Percentiles rank a stretch among this genome's conserved stretches.
Evolutionary conservation across 2,113 vertebrate species (phyloP).

Genomic region (Petaurus breviceps): DNA sequence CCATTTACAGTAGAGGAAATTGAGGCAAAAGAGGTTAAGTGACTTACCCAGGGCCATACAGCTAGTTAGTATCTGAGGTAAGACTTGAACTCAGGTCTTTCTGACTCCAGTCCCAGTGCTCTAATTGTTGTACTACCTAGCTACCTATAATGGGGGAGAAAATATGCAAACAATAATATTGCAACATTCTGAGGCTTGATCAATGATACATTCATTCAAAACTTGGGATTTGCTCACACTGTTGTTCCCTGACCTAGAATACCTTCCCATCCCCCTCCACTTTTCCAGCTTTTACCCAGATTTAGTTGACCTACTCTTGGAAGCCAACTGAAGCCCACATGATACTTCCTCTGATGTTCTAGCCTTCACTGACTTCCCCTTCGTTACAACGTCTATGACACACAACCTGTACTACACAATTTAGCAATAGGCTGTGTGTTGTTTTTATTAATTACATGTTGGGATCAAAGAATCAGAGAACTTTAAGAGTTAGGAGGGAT

Average conservation of each 20-base stretch:
- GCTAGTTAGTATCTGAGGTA: neutral
- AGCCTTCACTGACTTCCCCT: neutral
- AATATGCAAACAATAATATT: neutral
- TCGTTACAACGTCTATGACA: neutral
- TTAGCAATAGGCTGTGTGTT: neutral
- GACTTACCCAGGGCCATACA: neutral
- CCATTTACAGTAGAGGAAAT: neutral
- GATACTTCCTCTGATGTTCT: neutral
- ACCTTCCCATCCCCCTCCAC: neutral
- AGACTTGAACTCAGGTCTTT: neutral
- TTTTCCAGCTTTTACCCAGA: neutral
- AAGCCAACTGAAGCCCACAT: neutral
- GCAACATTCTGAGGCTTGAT: neutral
- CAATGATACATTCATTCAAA: neutral
- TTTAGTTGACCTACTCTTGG: neutral
- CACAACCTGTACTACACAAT: neutral
- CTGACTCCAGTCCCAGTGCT: neutral
- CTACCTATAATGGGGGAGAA: neutral
- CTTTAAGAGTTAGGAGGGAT: neutral
- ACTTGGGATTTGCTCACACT: neutral
- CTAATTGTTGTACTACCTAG: neutral
- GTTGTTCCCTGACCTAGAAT: neutral
- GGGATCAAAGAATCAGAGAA: conserved; percentile 17
- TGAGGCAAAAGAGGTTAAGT: neutral
- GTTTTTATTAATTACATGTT: neutral